These are phyloP conservation scores for Scotopteryx bipunctaria DNA, from an alignment of 2,888 invertebrate species.

Conservation along the genomic window DNA sequence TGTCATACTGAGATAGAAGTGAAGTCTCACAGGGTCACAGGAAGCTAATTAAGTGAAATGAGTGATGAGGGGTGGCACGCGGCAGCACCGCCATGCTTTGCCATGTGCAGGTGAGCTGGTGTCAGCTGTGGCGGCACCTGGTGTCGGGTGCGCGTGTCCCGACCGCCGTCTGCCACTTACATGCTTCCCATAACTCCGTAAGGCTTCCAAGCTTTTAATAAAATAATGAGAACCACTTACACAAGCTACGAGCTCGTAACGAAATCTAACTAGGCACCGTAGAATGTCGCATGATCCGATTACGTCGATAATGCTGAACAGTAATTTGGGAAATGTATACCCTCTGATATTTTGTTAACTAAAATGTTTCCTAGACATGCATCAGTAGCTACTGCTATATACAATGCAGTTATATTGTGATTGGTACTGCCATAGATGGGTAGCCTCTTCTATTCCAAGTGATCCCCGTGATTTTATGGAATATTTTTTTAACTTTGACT, in stretches of 20 bases:
- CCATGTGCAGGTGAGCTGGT: conserved; percentile 50
- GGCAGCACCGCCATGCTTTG: conserved; percentile 61
- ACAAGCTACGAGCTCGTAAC: conserved; percentile 24
- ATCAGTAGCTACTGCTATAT: neutral
- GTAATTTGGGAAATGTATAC: conserved; percentile 19
- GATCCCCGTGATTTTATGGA: no score
- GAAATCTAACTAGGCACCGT: conserved; percentile 20
- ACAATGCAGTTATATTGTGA: no score
- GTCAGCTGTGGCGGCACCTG: conserved; percentile 71
- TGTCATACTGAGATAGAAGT: conserved; percentile 17
- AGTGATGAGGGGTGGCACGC: conserved; percentile 56
- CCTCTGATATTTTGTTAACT: conserved; percentile 6
- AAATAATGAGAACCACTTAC: conserved; percentile 50
- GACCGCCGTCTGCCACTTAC: conserved; percentile 31
- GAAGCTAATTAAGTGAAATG: conserved; percentile 48
- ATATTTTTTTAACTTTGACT: no score
- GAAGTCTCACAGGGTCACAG: conserved; percentile 40
- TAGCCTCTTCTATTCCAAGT: no score
- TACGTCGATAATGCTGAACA: conserved; percentile 27
- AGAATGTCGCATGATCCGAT: conserved; percentile 33
- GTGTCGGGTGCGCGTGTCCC: conserved; percentile 35
- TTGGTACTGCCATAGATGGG: no score
- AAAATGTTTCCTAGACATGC: conserved; percentile 17
- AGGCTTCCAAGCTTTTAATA: conserved; percentile 65
- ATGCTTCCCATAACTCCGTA: conserved; percentile 42